A percentile compares a stretch with the other conserved stretches of the same genome.
Evolutionary conservation across 1,140 invertebrate species (phyloP).

Genomic region (Bacillus rossius): DNA sequence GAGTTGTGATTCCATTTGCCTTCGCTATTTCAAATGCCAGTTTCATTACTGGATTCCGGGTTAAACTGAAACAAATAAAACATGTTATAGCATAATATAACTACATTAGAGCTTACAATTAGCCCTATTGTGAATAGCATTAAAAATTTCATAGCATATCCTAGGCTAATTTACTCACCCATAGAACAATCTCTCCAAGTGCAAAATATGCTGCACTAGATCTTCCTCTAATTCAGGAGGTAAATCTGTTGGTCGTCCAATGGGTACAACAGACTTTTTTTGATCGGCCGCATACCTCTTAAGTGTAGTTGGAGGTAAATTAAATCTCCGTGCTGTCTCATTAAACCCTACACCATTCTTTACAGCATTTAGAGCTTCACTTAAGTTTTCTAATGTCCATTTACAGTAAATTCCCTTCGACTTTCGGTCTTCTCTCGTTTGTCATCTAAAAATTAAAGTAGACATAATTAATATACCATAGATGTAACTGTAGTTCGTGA

Average conservation of each 20-base stretch:
- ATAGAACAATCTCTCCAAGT: constrained; percentile 1
- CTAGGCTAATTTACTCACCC: background rate
- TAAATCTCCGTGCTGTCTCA: background rate
- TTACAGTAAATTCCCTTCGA: background rate
- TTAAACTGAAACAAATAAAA: background rate
- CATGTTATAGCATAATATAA: background rate
- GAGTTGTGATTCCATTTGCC: background rate
- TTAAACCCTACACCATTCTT: background rate
- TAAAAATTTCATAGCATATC: background rate
- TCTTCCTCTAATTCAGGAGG: background rate
- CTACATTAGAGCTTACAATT: too few species aligned
- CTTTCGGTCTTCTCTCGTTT: background rate
- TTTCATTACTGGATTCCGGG: background rate
- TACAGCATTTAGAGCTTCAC: background rate
- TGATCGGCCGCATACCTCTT: background rate
- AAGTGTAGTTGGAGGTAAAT: background rate
- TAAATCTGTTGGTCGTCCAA: background rate
- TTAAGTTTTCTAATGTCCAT: background rate
- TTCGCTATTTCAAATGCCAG: background rate
- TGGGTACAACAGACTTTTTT: background rate
- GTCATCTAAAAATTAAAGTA: background rate
- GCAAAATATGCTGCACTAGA: constrained; percentile 2
- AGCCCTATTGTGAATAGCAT: background rate
- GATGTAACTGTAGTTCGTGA: too few species aligned
- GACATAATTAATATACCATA: too few species aligned